Evolutionary conservation across 2,113 vertebrate genomes (phyloP).

Genomic region (Carassius carassius): DNA sequence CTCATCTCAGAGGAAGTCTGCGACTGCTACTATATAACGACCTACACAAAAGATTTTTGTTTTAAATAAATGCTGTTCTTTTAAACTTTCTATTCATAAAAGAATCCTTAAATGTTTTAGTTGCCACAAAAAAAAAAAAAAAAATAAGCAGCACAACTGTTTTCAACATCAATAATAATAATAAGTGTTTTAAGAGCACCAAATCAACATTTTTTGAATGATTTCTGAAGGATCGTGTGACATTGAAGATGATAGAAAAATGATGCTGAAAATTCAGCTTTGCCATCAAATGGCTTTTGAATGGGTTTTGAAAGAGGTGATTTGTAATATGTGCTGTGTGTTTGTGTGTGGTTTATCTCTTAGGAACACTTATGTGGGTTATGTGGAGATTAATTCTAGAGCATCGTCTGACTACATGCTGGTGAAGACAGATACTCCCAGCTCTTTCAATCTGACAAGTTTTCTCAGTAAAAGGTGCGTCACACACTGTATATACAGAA

Average conservation of each 20-base stretch:
- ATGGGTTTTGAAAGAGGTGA: neutral
- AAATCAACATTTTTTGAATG: neutral
- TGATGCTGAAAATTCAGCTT: neutral
- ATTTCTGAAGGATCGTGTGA: neutral
- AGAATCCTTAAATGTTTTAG: neutral
- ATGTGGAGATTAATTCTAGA: constrained; percentile 4
- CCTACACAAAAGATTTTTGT: neutral
- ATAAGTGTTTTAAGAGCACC: neutral
- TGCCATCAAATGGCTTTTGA: neutral
- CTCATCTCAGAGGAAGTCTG: no score
- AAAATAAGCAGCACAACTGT: no score
- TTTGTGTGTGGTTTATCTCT: constrained; percentile 31
- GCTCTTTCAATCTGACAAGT: neutral
- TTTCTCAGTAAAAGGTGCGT: constrained; percentile 62
- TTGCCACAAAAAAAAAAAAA: neutral
- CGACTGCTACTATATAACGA: no score
- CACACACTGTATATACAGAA: neutral
- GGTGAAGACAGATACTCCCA: constrained; percentile 38
- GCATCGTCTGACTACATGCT: constrained; percentile 60
- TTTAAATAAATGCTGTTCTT: neutral
- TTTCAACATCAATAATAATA: neutral
- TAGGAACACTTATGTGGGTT: constrained; percentile 62
- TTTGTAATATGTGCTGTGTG: neutral
- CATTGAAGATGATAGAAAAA: no score
- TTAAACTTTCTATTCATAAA: neutral